Percentiles rank a stretch among this genome's conserved stretches.
These are phyloP conservation scores for Argyrosomus japonicus DNA, from an alignment of 2,113 vertebrate species.

Conservation along the genomic window DNA sequence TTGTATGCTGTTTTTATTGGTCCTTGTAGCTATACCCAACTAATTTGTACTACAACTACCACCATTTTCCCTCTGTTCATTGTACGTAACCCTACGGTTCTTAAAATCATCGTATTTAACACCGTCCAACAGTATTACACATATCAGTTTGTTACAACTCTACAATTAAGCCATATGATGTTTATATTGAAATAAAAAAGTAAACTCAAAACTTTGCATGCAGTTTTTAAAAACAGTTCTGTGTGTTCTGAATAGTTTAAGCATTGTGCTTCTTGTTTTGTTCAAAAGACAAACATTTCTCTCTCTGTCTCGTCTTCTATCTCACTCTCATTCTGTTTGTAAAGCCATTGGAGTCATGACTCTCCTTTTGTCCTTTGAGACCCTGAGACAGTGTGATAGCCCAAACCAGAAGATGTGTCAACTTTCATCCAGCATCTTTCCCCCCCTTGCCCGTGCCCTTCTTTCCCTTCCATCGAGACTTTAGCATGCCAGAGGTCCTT, in stretches of 20 bases:
- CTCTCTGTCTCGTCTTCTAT: not conserved
- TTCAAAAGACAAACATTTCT: not conserved
- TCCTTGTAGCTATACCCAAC: too few species aligned
- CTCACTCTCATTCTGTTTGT: slow-evolving; percentile 24
- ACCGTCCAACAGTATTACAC: not conserved
- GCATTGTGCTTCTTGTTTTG: not conserved
- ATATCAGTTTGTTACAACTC: not conserved
- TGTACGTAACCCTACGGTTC: not conserved
- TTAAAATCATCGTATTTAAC: not conserved
- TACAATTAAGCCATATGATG: not conserved
- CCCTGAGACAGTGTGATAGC: slow-evolving; percentile 40
- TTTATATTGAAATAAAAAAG: not conserved
- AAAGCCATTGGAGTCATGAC: slow-evolving; percentile 25
- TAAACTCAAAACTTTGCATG: not conserved
- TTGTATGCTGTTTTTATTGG: too few species aligned
- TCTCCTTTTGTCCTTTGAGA: slow-evolving; percentile 25
- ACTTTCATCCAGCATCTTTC: slow-evolving; percentile 28
- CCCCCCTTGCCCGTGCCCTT: not conserved
- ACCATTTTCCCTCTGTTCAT: not conserved
- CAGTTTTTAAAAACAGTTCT: not conserved
- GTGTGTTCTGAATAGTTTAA: not conserved
- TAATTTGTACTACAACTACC: too few species aligned
- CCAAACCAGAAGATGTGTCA: slow-evolving; percentile 36
- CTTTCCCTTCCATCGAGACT: slow-evolving; percentile 14
- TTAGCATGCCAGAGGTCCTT: slow-evolving; percentile 55